Base-by-base conservation (phyloP, 2,888 invertebrate species). In the Hydroisotoma schaefferi region DNA sequence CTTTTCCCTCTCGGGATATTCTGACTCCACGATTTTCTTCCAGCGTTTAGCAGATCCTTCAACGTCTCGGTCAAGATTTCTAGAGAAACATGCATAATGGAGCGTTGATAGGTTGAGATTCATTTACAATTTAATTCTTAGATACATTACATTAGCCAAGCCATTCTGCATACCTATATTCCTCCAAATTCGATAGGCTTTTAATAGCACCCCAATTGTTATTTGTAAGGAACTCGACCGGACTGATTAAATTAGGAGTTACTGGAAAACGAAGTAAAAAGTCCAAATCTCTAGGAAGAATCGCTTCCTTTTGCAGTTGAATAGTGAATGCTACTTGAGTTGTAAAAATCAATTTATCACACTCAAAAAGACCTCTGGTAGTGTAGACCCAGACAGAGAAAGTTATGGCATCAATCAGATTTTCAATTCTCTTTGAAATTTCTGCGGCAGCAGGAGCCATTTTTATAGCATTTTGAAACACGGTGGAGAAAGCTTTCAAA, bases 281-380 rank as follows among this genome's bases (percentile, higher is more conserved):
- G 77, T 97, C 95, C 67, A 97, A 78, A 75, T 95, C 95, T 49
- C 83, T 82, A 6, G 88, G 80, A 55, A 87, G 85, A 69, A 97
- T 86, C 79, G 94, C 92, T 77, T 90, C 89, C 74, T 85, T 88
- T 82, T 87, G 88, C 43, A 93, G 77, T 27, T 94, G 82, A 69
- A 95, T 88, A 83, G 90, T 90, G 77, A 97, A 94, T 12, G 94
- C 87, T 93, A 95, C 94, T 80, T 95, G 95, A 1, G 93, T 89
- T 4, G 91, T 88, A 78, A 95, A 95, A 75, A 94, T 95, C 57
- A 97, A 83, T 78, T 97, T 97, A 77, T 97, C 95, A 74, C 90
- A 90, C 79, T 97, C 95, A 77, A 97, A 97, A 48, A 97, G 81
- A 15, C 97, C 95, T 73, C 95, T 80, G 0, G 90, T 88, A 2